These are phyloP conservation scores for Cheilosia variabilis DNA, from an alignment of 2,888 invertebrate species.

Conservation along the genomic window DNA sequence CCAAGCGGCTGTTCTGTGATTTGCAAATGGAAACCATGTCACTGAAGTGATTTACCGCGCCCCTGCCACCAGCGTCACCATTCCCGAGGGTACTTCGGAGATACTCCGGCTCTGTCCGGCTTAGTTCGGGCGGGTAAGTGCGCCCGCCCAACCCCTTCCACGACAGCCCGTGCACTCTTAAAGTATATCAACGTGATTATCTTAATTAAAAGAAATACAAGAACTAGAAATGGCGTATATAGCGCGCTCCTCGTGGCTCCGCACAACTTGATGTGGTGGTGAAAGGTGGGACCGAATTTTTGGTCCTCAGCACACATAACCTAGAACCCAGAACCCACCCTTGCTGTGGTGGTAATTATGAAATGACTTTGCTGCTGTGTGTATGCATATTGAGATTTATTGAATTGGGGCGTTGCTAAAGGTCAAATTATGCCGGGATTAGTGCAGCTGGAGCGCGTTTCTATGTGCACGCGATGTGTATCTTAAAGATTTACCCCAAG, in stretches of 20 bases:
- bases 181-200: conserved; percentile 62
- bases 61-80: conserved; percentile 19
- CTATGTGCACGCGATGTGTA: neutral
- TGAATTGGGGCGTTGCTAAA: conserved; percentile 47
- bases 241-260: neutral
- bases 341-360: conserved; percentile 45
- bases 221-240: conserved; percentile 14
- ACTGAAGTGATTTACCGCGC: conserved; percentile 54
- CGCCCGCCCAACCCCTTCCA: neutral
- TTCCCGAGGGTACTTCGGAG: conserved; percentile 27
- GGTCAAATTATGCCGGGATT: conserved; percentile 43
- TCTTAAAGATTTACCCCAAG: conserved; percentile 28
- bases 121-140: neutral
- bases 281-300: conserved; percentile 6
- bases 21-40: conserved; percentile 60
- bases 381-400: conserved; percentile 38
- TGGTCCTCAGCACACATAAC: conserved; percentile 11
- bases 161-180: conserved; percentile 16
- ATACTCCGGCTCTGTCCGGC: neutral
- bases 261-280: conserved; percentile 1
- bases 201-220: conserved; percentile 65
- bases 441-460: neutral
- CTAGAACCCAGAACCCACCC: conserved; percentile 13
- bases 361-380: conserved; percentile 28
- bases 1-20: conserved; percentile 27